Evolutionary conservation across 2,797 vertebrate species (phyloP).

Genomic region (Sparus aurata): DNA sequence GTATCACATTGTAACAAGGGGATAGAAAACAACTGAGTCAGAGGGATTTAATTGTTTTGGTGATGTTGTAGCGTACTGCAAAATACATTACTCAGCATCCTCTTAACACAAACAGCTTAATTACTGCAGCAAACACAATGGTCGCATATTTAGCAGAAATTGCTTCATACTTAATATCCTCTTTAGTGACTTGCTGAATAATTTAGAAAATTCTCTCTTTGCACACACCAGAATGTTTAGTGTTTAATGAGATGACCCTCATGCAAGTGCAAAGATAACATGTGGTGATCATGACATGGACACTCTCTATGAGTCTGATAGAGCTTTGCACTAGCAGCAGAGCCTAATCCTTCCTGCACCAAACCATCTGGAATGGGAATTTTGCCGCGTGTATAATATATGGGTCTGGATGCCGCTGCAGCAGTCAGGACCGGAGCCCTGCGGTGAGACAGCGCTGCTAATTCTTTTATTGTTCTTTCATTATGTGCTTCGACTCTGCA

Average conservation of each 20-base stretch:
- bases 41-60: slow-evolving; percentile 48
- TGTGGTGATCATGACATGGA: slow-evolving; percentile 39
- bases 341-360: slow-evolving; percentile 62
- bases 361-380: slow-evolving; percentile 79
- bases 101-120: slow-evolving; percentile 41
- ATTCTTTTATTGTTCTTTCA: slow-evolving; percentile 70
- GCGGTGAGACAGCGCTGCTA: slow-evolving; percentile 50
- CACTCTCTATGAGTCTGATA: slow-evolving; percentile 34
- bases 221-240: slow-evolving; percentile 14
- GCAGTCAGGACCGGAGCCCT: slow-evolving; percentile 60
- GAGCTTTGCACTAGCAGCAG: slow-evolving; percentile 58
- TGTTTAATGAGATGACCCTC: slow-evolving; percentile 46
- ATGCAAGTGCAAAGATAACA: slow-evolving; percentile 37
- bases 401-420: slow-evolving; percentile 58
- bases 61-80: slow-evolving; percentile 35
- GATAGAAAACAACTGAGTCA: slow-evolving; percentile 71
- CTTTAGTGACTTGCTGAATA: slow-evolving; percentile 48
- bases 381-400: slow-evolving; percentile 62
- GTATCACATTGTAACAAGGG: slow-evolving; percentile 44
- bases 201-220: slow-evolving; percentile 44
- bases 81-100: slow-evolving; percentile 62
- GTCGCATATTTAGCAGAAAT: slow-evolving; percentile 34
- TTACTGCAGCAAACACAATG: slow-evolving; percentile 48
- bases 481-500: slow-evolving; percentile 52
- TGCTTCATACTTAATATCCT: slow-evolving; percentile 38